Percentiles rank a stretch among this genome's conserved stretches.
Evolutionary conservation across 2,113 vertebrate species (phyloP).

Genomic region (Artemisiospiza belli): DNA sequence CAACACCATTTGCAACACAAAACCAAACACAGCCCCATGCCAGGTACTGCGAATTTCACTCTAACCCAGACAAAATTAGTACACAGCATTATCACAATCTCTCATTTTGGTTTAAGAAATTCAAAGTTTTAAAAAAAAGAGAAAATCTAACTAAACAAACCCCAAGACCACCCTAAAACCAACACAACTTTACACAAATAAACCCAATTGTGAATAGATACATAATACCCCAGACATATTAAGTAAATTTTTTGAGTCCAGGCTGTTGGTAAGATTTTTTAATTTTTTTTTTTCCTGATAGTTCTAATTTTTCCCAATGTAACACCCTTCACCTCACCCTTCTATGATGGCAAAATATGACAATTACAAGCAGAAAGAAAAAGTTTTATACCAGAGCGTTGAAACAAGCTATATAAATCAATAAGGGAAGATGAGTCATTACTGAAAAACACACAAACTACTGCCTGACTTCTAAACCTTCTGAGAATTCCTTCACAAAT

Average conservation of each 20-base stretch:
- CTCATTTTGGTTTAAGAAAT: neutral
- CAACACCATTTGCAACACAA: neutral
- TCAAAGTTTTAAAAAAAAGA: neutral
- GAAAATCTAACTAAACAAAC: neutral
- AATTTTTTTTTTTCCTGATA: rapidly evolving
- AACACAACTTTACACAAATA: neutral
- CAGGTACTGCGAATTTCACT: neutral
- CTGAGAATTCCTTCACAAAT: neutral
- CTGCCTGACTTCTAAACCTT: neutral
- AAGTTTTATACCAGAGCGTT: neutral
- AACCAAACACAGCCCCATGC: neutral
- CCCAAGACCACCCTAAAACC: neutral
- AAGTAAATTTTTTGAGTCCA: neutral
- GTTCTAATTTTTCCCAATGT: neutral
- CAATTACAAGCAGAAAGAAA: neutral
- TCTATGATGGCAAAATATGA: neutral
- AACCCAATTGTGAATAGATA: neutral
- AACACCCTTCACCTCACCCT: neutral
- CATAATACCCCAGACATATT: rapidly evolving
- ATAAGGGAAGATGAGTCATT: neutral
- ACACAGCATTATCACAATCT: neutral
- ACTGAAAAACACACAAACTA: neutral
- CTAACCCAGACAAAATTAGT: neutral
- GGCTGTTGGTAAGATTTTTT: neutral
- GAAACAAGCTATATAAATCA: neutral